phyloP scores from a whole-genome alignment of 2,888 invertebrate genomes.

The Mimachlamys varia region DNA sequence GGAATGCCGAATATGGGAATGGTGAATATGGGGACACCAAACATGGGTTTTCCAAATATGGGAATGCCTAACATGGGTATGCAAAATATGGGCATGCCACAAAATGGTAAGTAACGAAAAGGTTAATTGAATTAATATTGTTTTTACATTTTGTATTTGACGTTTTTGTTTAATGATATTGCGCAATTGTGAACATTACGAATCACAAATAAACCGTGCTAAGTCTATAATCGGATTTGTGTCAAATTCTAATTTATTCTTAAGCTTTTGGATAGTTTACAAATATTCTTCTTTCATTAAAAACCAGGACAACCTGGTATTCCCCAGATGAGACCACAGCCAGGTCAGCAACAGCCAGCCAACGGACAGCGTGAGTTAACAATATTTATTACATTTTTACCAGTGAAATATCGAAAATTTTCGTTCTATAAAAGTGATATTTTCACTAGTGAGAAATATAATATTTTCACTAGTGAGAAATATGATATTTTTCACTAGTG shows the following conservation, averaged over 20 bases:
- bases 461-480: too few species aligned
- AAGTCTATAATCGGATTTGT: not conserved
- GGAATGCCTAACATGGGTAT: not conserved
- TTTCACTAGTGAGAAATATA: too few species aligned
- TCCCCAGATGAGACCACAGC: not conserved
- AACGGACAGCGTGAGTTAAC: not conserved
- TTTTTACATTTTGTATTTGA: not conserved
- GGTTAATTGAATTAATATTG: not conserved
- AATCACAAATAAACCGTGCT: not conserved
- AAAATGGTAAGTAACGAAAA: slow-evolving; percentile 1
- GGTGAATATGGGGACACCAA: not conserved
- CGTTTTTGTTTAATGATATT: not conserved
- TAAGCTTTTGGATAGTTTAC: not conserved
- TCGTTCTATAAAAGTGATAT: too few species aligned
- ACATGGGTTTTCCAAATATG: not conserved
- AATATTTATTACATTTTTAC: too few species aligned
- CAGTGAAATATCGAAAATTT: too few species aligned
- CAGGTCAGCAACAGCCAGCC: not conserved
- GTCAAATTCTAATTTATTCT: not conserved
- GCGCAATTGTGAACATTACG: too few species aligned
- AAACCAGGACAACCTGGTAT: not conserved
- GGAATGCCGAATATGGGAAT: not conserved
- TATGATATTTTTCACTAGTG: too few species aligned
- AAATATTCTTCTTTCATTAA: not conserved
- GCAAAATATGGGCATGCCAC: slow-evolving; percentile 19